phyloP scores from a whole-genome alignment of 1,140 invertebrate genomes.

The Pogonomyrmex californicus region DNA sequence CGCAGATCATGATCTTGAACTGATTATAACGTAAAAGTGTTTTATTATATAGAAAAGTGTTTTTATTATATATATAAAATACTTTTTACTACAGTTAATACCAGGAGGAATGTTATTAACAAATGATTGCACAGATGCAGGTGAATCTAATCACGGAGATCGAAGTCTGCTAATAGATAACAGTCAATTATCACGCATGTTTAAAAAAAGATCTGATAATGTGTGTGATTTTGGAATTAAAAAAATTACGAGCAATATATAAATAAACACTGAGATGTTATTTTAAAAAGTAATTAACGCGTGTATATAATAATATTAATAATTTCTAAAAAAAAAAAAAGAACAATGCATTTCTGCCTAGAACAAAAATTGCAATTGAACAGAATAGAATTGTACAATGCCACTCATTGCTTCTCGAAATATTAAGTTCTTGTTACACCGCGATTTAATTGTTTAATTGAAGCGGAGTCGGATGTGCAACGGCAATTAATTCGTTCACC shows the following conservation, averaged over 20 bases:
- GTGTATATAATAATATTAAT: background rate
- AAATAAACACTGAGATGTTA: background rate
- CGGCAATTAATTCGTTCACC: background rate
- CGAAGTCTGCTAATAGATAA: background rate
- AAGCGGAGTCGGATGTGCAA: background rate
- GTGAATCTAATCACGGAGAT: background rate
- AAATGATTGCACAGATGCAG: background rate
- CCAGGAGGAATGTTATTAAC: background rate
- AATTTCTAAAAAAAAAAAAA: background rate
- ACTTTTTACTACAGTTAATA: too few species aligned
- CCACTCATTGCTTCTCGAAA: background rate
- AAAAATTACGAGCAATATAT: background rate
- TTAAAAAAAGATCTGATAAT: background rate
- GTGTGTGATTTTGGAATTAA: background rate
- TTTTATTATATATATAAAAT: too few species aligned
- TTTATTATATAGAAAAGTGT: too few species aligned
- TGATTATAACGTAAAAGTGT: background rate
- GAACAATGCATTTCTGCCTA: background rate
- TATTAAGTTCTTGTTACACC: background rate
- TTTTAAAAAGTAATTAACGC: background rate
- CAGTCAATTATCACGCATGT: background rate
- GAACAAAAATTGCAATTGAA: background rate
- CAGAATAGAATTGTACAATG: background rate
- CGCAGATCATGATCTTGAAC: background rate
- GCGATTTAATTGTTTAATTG: constrained; percentile 9